These are phyloP conservation scores for Eulemur rubriventer DNA, from an alignment of 2,797 vertebrate species.

Conservation along the genomic window DNA sequence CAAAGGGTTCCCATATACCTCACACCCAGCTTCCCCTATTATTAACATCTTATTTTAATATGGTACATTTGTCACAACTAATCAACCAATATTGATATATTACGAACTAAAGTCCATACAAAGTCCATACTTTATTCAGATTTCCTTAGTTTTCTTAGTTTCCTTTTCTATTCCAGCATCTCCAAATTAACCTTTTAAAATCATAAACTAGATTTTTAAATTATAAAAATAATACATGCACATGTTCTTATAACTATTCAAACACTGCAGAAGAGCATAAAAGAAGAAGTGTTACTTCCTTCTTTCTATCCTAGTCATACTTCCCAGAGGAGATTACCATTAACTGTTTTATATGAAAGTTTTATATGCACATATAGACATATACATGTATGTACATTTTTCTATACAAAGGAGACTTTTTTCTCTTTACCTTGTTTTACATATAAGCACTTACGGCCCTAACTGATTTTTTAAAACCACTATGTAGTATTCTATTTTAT, in stretches of 20 bases:
- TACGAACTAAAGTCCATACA: background rate
- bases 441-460: background rate
- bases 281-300: background rate
- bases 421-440: background rate
- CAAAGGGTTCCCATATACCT: background rate
- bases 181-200: slow-evolving; percentile 26
- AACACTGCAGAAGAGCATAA: background rate
- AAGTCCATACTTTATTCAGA: background rate
- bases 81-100: background rate
- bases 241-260: background rate
- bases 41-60: background rate
- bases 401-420: background rate
- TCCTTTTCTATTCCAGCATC: background rate
- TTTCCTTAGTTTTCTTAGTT: background rate
- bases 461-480: slow-evolving; percentile 36
- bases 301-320: background rate
- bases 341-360: background rate
- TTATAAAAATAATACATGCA: background rate
- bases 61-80: slow-evolving; percentile 12
- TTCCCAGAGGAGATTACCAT: background rate
- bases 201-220: slow-evolving; percentile 28
- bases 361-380: background rate
- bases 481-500: background rate
- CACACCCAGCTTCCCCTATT: background rate
- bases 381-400: background rate